Base-by-base conservation (phyloP, 1,140 invertebrate genomes). In the Myzus persicae region DNA sequence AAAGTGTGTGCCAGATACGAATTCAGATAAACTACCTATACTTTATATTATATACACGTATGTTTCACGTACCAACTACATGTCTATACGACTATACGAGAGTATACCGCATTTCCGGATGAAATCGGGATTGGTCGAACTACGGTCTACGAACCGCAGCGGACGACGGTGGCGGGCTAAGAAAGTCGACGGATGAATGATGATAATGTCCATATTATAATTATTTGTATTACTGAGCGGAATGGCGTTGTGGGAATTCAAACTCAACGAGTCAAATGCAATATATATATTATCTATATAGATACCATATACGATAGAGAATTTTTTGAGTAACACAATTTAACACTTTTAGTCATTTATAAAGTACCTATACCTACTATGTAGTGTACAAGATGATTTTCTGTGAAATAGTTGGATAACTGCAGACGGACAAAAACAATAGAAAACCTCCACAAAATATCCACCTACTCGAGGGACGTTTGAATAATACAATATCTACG, bases 11-110 rank as follows among this genome's bases (percentile, higher is more conserved):
- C 40, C 38, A 40, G 22, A 84, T 42, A 26, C 36, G 38, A 84
- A 84, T 84, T 40, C 40, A 84, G 82, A 84, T 84, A 82, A 82
- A 82, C 76, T 82, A 82, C 8, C 18, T 82, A 76, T 76, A 14
- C n/a, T n/a, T n/a, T 18, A 67, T 67, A 67, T 20, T 76, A 76
- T 67, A 67, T 76, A 76, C 31, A 76, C 31, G n/a, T n/a, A n/a
- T 76, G 59, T 76, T n/a, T 76, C n/a, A 76, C 59, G 36, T 18
- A 7, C n/a, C n/a, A n/a, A n/a, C n/a, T 26, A 54, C 24, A 44
- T 5, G 9, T 44, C 6, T 44, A 44, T 44, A 44, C n/a, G n/a
- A n/a, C 24, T 67, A 67, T 76, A 18, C 14, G 59, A 18, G 59
- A 76, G n/a, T n/a, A n/a, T 76, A 76, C 59, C 31, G 31, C 31